Base-by-base conservation (phyloP, 2,888 invertebrate genomes). In the Philereme transversata region DNA sequence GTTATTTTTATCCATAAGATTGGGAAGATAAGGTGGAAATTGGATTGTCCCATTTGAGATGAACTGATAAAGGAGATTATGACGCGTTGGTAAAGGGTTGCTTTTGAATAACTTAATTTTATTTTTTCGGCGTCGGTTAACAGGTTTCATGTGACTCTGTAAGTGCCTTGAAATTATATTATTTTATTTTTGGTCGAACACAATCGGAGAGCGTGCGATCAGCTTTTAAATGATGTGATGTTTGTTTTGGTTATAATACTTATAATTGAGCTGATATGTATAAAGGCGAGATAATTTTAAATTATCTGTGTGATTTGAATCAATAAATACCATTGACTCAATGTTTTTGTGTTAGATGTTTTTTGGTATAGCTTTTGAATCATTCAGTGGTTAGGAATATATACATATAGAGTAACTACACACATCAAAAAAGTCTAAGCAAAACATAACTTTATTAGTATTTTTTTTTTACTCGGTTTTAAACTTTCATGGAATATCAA, bases 91-190 rank as follows among this genome's bases (percentile, higher is more conserved):
- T 68, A 73, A 76, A 76, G 81, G 77, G 74, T 73, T 76, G 74
- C 73, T 74, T 74, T 74, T 74, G 80, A 81, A 83, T 82, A 81
- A 75, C 78, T 83, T 82, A 76, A 83, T 84, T 82, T 82, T 77
- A 78, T 77, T 80, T 80, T 79, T 76, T 67, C 75, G 72, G 73
- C 75, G 74, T 74, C 73, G 57, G 40, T 51, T 74, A 68, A 71
- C 74, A 71, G 72, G 73, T 78, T 77, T 74, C 67, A 71, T 72
- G 70, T 71, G 69, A 61, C 69, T 72, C 69, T 70, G 57, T 74
- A 71, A 73, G 73, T 68, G 73, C 68, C 73, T 72, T 69, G 58
- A 57, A 57, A 67, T 73, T 75, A 67, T 70, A 65, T 65, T 67
- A 64, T 67, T 72, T 57, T 33, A 43, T 50, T 53, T 72, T 73